Conservation (phyloP, 2,113 vertebrate species). For the Albula glossodonta region DNA sequence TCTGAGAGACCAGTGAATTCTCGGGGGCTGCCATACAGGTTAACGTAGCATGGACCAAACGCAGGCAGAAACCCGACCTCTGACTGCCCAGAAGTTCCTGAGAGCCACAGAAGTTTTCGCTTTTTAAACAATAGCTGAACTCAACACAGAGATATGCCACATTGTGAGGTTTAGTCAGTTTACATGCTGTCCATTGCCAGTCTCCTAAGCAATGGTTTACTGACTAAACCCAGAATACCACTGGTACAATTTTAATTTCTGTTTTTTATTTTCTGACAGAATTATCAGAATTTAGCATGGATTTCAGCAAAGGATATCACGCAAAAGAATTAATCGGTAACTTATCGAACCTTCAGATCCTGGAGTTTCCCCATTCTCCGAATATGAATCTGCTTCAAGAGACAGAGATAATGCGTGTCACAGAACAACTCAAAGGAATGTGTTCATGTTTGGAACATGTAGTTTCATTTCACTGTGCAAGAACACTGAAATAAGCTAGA, state of each 20-base stretch:
- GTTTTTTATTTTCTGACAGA: too few species aligned
- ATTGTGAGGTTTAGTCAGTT: neutral
- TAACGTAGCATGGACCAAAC: slow-evolving; percentile 95
- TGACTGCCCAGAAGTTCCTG: slow-evolving; percentile 77
- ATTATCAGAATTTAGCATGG: neutral
- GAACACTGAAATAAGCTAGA: too few species aligned
- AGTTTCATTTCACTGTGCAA: too few species aligned
- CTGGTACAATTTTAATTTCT: too few species aligned
- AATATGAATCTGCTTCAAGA: slow-evolving; percentile 84
- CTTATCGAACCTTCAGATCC: slow-evolving; percentile 84
- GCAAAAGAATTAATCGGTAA: slow-evolving; percentile 47
- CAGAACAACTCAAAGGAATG: neutral
- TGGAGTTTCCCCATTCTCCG: slow-evolving; percentile 73
- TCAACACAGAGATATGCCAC: too few species aligned
- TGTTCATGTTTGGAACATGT: neutral
- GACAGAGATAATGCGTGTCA: slow-evolving; percentile 60
- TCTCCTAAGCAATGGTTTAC: neutral
- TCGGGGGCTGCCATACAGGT: slow-evolving; percentile 92
- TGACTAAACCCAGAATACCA: too few species aligned
- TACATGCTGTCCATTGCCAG: neutral
- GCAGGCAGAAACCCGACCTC: slow-evolving; percentile 93
- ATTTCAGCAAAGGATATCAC: slow-evolving; percentile 18
- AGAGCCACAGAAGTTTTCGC: neutral
- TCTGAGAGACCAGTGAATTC: slow-evolving; percentile 91
- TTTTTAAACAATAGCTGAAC: neutral